These are phyloP conservation scores for Acomys russatus DNA, from an alignment of 2,797 vertebrate species.

Conservation along the genomic window DNA sequence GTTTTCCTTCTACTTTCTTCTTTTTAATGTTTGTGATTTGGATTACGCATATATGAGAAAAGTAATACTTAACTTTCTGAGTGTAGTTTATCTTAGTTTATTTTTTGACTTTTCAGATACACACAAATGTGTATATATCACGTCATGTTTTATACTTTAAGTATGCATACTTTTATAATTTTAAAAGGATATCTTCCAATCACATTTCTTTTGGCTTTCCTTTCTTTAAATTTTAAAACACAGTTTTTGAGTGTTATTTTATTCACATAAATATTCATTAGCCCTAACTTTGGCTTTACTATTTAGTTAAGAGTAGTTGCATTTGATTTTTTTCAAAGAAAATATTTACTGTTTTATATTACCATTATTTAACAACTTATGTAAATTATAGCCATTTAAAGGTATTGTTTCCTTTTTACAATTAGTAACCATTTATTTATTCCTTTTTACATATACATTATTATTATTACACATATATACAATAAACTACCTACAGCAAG, in stretches of 20 bases:
- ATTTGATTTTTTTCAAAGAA: not conserved
- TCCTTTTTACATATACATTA: too few species aligned
- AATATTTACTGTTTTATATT: not conserved
- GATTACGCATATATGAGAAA: not conserved
- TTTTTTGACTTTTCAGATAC: not conserved
- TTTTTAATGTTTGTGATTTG: not conserved
- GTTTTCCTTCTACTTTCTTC: not conserved
- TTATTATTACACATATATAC: too few species aligned
- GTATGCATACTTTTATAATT: not conserved
- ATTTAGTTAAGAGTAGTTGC: not conserved
- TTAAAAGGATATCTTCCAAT: constrained; percentile 17
- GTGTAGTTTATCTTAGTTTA: not conserved
- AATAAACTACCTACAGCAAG: too few species aligned
- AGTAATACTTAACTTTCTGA: not conserved
- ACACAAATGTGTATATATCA: not conserved
- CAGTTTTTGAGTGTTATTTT: constrained; percentile 52
- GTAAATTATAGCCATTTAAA: not conserved
- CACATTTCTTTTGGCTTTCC: constrained; percentile 25
- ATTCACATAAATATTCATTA: not conserved
- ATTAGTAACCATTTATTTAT: too few species aligned
- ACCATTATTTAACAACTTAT: not conserved
- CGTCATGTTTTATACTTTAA: not conserved
- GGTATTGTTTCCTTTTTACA: not conserved
- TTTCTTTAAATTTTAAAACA: constrained; percentile 34
- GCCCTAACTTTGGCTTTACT: not conserved